These are phyloP conservation scores for Gnathonemus longibarbis DNA, from an alignment of 2,113 vertebrate species.

Conservation along the genomic window DNA sequence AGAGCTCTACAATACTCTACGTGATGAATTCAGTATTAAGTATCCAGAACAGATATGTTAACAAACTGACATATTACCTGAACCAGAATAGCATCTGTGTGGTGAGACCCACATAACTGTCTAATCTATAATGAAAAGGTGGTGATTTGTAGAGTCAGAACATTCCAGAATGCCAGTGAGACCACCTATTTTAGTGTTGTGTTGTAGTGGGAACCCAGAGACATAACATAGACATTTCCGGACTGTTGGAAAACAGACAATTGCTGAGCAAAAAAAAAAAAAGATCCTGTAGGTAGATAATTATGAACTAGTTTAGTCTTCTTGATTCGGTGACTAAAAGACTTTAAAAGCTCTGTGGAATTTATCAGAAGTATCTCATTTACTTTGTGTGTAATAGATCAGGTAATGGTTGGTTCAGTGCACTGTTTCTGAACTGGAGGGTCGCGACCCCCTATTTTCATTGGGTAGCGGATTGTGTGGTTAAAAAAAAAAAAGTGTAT, in stretches of 20 bases:
- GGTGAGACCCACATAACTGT: background rate
- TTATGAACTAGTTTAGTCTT: background rate
- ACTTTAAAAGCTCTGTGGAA: background rate
- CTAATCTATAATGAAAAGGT: background rate
- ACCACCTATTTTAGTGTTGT: background rate
- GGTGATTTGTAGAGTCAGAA: background rate
- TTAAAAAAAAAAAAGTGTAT: background rate
- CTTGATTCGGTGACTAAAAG: background rate
- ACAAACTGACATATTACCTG: background rate
- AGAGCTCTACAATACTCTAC: background rate
- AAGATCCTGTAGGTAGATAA: background rate
- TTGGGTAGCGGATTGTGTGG: background rate
- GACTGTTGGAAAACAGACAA: background rate
- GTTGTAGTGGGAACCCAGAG: background rate
- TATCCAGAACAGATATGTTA: background rate
- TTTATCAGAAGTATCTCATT: background rate
- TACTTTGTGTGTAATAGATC: background rate
- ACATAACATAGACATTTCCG: background rate
- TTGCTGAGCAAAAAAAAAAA: background rate
- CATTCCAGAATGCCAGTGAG: background rate
- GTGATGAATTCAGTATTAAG: background rate
- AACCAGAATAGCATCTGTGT: background rate
- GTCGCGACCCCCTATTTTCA: background rate
- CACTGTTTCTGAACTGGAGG: background rate
- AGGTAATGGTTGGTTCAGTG: background rate